Percentiles rank a stretch among this genome's conserved stretches.
These are phyloP conservation scores for Sandelia bainsii DNA, from an alignment of 2,797 vertebrate species.

Conservation along the genomic window DNA sequence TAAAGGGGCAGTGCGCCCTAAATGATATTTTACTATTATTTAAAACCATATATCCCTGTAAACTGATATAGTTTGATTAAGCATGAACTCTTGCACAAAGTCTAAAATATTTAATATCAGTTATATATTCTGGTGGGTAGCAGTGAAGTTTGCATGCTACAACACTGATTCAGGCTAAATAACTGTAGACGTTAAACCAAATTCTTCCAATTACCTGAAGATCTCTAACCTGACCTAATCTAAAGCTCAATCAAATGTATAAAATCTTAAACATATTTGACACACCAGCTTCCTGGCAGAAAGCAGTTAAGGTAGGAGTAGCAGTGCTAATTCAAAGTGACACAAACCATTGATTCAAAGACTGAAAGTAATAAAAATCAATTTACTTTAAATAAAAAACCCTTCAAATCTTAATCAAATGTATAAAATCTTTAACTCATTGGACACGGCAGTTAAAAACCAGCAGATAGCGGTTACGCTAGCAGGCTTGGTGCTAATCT, in stretches of 20 bases:
- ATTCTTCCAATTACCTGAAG: neutral
- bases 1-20: too few relatives aligned
- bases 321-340: conserved; percentile 24
- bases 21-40: too few relatives aligned
- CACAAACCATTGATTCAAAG: conserved; percentile 43
- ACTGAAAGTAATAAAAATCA: conserved; percentile 45
- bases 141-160: neutral
- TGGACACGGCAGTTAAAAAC: conserved; percentile 51
- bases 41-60: too few relatives aligned
- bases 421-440: conserved; percentile 50
- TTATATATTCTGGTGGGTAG: neutral
- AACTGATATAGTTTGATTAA: too few relatives aligned
- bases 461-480: conserved; percentile 56
- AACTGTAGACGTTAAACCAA: conserved; percentile 9
- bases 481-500: conserved; percentile 62
- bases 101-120: neutral
- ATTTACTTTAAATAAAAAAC: conserved; percentile 42
- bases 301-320: conserved; percentile 26
- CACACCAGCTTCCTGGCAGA: conserved; percentile 23
- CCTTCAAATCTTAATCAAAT: conserved; percentile 55
- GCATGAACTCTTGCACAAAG: too few relatives aligned
- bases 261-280: conserved; percentile 30
- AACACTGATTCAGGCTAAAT: neutral
- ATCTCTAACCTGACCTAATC: conserved; percentile 7
- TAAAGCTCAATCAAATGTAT: conserved; percentile 33